phyloP scores from a whole-genome alignment of 1,140 invertebrate species.

The Drosophila mauritiana region DNA sequence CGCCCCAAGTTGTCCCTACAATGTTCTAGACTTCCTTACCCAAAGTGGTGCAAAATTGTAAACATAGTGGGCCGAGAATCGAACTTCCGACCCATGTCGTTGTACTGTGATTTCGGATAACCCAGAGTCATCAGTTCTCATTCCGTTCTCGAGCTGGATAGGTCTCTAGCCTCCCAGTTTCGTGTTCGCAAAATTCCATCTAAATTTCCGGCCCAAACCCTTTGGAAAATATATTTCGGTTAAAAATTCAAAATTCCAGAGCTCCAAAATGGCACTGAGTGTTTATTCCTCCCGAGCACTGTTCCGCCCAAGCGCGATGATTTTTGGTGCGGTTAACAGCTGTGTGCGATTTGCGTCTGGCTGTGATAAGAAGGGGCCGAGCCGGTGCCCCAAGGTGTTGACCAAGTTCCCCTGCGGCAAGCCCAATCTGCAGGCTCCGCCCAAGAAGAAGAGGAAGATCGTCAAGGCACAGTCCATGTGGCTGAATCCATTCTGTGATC shows the following conservation, averaged over 20 bases:
- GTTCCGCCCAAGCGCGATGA: not conserved
- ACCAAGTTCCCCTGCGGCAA: slow-evolving; percentile 43
- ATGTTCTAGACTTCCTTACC: slow-evolving; percentile 54
- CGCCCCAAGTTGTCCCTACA: slow-evolving; percentile 54
- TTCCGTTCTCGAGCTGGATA: slow-evolving; percentile 8
- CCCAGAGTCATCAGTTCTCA: not conserved
- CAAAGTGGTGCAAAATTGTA: slow-evolving; percentile 11
- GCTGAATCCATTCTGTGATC: slow-evolving; percentile 70
- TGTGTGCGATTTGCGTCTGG: slow-evolving; percentile 7
- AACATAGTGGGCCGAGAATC: slow-evolving; percentile 31
- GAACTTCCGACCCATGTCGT: not conserved
- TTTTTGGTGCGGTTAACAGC: not conserved
- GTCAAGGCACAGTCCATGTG: slow-evolving; percentile 41
- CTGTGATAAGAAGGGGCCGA: slow-evolving; percentile 6
- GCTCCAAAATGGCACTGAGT: slow-evolving; percentile 1
- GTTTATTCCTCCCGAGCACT: not conserved
- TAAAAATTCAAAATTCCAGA: not conserved
- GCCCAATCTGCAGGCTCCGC: slow-evolving; percentile 4
- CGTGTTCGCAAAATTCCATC: slow-evolving; percentile 28
- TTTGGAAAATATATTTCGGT: slow-evolving; percentile 1
- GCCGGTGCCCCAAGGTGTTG: slow-evolving; percentile 19
- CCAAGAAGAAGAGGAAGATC: not conserved
- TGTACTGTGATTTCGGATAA: not conserved
- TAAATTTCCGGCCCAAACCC: not conserved
- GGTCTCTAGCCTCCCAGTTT: not conserved